Conservation (phyloP, 2,113 vertebrate genomes). For the Barnardius zonarius region DNA sequence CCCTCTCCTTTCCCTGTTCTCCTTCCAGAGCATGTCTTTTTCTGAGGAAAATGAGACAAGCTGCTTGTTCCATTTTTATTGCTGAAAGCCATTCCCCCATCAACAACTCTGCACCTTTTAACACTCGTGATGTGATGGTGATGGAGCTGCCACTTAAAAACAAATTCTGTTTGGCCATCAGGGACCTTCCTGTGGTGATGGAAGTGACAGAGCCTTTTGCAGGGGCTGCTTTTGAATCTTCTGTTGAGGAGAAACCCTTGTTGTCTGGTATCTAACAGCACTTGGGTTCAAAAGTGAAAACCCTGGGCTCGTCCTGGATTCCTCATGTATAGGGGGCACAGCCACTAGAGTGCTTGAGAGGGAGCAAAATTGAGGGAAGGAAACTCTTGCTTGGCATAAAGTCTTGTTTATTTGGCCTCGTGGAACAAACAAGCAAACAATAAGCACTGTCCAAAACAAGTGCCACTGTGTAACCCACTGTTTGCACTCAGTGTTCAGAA, state of each 20-base stretch:
- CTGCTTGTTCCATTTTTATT: constrained; percentile 32
- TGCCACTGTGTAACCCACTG: constrained; percentile 2
- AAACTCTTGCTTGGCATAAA: not conserved
- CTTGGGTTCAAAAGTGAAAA: constrained; percentile 37
- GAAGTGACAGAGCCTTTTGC: constrained; percentile 28
- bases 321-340: not conserved
- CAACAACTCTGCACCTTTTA: constrained; percentile 29
- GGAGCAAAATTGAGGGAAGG: not conserved
- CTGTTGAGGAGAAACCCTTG: not conserved
- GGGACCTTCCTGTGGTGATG: not conserved
- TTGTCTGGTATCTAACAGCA: constrained; percentile 1
- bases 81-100: not conserved
- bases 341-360: not conserved
- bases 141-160: constrained; percentile 50
- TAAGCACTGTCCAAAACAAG: constrained; percentile 19
- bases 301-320: constrained; percentile 41
- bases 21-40: not conserved
- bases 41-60: not conserved
- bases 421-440: constrained; percentile 51
- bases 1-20: not conserved
- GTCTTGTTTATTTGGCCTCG: not conserved
- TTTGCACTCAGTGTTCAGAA: not conserved
- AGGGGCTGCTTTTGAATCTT: constrained; percentile 1
- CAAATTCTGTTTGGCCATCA: not conserved
- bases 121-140: constrained; percentile 29